Percentiles rank a stretch among this genome's conserved stretches.
Evolutionary conservation across 2,113 vertebrate genomes (phyloP).

Genomic region (Indicator maculatus): DNA sequence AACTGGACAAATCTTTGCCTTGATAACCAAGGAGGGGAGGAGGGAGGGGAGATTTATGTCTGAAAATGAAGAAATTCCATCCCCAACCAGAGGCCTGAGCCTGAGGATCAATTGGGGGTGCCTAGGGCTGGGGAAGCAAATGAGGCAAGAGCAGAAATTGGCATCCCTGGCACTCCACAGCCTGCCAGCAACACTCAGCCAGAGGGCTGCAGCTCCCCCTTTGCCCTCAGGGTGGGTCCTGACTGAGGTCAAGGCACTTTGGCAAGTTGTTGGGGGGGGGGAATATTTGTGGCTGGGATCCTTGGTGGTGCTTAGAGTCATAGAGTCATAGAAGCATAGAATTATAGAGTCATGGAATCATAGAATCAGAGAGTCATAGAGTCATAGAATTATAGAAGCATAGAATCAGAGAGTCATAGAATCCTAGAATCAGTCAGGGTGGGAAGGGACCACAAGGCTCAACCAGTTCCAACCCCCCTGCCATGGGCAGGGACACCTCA

Average conservation of each 20-base stretch:
- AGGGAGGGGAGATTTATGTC: not conserved
- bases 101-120: constrained; percentile 22
- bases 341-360: too few species aligned
- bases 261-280: not conserved
- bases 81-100: constrained; percentile 24
- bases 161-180: not conserved
- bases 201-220: not conserved
- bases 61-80: constrained; percentile 33
- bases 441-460: too few species aligned
- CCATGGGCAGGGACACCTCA: too few species aligned
- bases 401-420: too few species aligned
- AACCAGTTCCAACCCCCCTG: too few species aligned
- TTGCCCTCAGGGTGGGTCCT: not conserved
- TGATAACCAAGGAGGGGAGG: constrained; percentile 36
- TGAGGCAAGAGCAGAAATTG: constrained; percentile 19
- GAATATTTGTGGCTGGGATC: not conserved
- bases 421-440: too few species aligned
- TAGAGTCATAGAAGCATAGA: too few species aligned
- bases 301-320: accelerated
- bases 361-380: too few species aligned
- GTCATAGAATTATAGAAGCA: too few species aligned
- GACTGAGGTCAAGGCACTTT: not conserved
- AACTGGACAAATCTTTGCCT: constrained; percentile 40
- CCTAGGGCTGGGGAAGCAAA: not conserved
- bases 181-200: not conserved